phyloP scores from a whole-genome alignment of 2,797 vertebrate genomes.

The Heliangelus exortis region DNA sequence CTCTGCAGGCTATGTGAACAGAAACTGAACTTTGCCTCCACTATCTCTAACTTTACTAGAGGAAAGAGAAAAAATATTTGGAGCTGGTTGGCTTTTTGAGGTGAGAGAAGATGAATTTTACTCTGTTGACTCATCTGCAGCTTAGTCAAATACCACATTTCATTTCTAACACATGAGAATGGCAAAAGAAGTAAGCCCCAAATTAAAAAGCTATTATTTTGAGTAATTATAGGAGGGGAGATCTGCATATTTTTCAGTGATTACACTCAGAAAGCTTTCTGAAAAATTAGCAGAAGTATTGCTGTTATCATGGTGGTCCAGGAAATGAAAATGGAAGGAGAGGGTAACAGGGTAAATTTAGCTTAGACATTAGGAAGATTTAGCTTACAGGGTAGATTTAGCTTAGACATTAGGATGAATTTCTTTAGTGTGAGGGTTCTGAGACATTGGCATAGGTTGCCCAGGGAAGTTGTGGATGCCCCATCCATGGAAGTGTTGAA shows the following conservation, averaged over 20 bases:
- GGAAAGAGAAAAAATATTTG: background rate
- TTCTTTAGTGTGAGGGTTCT: no score
- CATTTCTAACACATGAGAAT: background rate
- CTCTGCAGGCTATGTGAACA: background rate
- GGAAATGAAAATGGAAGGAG: background rate
- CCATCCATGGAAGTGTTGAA: no score
- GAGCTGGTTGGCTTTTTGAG: background rate
- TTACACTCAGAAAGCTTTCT: background rate
- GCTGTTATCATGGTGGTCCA: background rate
- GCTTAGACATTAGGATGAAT: no score
- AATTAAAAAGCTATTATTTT: background rate
- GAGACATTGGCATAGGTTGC: no score
- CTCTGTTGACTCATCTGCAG: background rate
- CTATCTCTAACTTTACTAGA: background rate
- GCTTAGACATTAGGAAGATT: no score
- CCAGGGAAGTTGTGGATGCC: no score
- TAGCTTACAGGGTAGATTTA: no score
- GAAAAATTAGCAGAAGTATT: background rate
- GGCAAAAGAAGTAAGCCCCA: background rate
- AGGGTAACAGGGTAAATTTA: accelerated
- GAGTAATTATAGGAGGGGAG: background rate
- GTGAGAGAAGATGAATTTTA: background rate
- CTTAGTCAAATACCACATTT: background rate
- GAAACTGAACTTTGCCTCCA: background rate
- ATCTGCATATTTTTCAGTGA: background rate